Base-by-base conservation (phyloP, 2,113 vertebrate genomes). In the Bufo gargarizans region DNA sequence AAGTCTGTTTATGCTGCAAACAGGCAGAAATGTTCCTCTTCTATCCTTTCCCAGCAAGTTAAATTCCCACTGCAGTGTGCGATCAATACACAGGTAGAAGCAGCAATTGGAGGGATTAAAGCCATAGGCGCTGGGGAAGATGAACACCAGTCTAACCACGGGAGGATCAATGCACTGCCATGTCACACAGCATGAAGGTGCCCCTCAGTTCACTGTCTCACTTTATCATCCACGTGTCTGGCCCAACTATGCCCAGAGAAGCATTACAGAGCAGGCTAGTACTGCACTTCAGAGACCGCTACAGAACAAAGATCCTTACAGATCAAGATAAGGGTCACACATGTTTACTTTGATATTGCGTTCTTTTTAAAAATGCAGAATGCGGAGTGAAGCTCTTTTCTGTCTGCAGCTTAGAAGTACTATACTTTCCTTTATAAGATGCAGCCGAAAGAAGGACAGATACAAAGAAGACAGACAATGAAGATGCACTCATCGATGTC, bases 191-290 rank as follows among this genome's bases (percentile, higher is more conserved):
- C 72, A 86, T 90, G 90, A 89, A 88, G 77, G 74, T 77, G 89
- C 85, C 89, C 49, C 12, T 93, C 90, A 90, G 89, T 85, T 91
- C 91, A 90, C 77, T 43, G 63, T 91, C 77, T 91, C 67, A 78
- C 85, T 93, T 92, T 92, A 90, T 88, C 83, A 82, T 93, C 88
- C 79, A 67, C 86, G 80, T 90, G 71, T 90, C 90, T 89, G 90
- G 71, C 82, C 87, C 88, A 90, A 83, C 86, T 89, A 55, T 90
- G 86, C 85, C 86, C 91, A 89, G 89, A 92, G 91, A 91, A 92
- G 90, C 49, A 50, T 81, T 45, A 17, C n/a, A 69, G 53, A 83
- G 84, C 47, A 11, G 74, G 72, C 0, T 12, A 92, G 81, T 89
- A 82, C 84, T 86, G 92, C 0, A 0, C 86, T 91, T 92, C 87